Percentiles rank a stretch among this genome's conserved stretches.
Evolutionary conservation across 2,888 invertebrate species (phyloP).

Genomic region (Atrina japonica): DNA sequence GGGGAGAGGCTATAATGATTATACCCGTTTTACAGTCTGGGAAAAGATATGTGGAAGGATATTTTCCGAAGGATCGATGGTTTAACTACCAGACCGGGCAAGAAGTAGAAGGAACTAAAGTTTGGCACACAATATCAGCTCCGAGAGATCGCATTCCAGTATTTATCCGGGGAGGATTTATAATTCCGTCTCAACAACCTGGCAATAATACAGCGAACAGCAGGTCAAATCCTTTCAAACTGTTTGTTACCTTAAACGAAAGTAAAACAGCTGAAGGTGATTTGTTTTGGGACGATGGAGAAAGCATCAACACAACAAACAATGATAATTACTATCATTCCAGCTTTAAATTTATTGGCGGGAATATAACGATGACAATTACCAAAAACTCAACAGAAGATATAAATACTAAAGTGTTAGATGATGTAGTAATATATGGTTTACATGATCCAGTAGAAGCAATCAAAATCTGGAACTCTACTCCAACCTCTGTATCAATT

Average conservation of each 20-base stretch:
- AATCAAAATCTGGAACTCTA: too few species aligned
- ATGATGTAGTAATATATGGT: too few species aligned
- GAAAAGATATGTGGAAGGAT: conserved; percentile 68
- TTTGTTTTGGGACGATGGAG: conserved; percentile 89
- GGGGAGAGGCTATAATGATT: conserved; percentile 81
- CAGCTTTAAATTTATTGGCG: too few species aligned
- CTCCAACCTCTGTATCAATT: too few species aligned
- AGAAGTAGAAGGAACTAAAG: conserved; percentile 48
- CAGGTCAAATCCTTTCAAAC: conserved; percentile 86
- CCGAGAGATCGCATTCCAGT: conserved; percentile 72
- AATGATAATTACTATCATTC: conserved; percentile 82
- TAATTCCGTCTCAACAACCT: conserved; percentile 81
- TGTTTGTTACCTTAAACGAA: conserved; percentile 84
- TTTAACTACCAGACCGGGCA: conserved; percentile 73
- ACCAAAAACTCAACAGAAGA: too few species aligned
- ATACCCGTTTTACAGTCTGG: conserved; percentile 70
- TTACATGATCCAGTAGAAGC: too few species aligned
- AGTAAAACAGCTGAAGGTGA: conserved; percentile 83
- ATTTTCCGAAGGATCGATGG: conserved; percentile 79
- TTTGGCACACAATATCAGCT: conserved; percentile 60
- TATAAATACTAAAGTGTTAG: too few species aligned
- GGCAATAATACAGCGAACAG: conserved; percentile 71
- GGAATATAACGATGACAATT: too few species aligned
- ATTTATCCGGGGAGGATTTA: conserved; percentile 69
- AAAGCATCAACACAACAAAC: conserved; percentile 80